Percentiles rank a stretch among this genome's conserved stretches.
These are phyloP conservation scores for Eulemur rufifrons DNA, from an alignment of 2,113 vertebrate genomes.

Conservation along the genomic window DNA sequence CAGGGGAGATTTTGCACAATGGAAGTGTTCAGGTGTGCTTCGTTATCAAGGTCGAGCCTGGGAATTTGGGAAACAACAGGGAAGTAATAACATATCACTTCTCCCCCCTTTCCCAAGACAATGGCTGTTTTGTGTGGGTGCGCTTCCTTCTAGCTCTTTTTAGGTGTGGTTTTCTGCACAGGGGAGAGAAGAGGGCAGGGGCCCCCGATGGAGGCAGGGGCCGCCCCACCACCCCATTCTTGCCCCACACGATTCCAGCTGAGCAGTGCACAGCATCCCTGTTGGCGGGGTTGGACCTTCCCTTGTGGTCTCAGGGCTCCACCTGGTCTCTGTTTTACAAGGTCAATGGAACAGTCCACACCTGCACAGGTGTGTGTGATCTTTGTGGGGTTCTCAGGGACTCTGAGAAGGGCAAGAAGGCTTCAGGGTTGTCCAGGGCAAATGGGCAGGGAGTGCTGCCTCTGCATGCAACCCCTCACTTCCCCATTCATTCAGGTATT, in stretches of 20 bases:
- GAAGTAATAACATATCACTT: fast-evolving
- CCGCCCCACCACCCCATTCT: fast-evolving
- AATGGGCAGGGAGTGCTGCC: background rate
- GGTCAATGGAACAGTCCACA: background rate
- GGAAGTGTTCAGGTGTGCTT: background rate
- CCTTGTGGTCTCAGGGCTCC: background rate
- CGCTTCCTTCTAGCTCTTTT: background rate
- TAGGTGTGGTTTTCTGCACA: background rate
- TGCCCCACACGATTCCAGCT: fast-evolving
- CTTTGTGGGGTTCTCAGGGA: background rate
- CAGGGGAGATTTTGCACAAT: background rate
- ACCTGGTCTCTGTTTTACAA: background rate
- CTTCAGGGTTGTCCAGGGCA: background rate
- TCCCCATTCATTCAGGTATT: background rate
- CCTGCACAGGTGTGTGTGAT: background rate
- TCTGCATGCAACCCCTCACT: fast-evolving
- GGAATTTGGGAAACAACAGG: background rate
- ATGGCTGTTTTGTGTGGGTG: background rate
- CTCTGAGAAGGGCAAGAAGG: background rate
- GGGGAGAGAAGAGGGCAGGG: background rate
- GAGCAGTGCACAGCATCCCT: fast-evolving
- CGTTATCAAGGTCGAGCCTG: background rate
- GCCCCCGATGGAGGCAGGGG: background rate
- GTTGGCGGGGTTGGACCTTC: background rate
- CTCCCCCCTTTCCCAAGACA: background rate